Evolutionary conservation across 1,140 invertebrate species (phyloP).

Genomic region (Cyclargus thomasi): DNA sequence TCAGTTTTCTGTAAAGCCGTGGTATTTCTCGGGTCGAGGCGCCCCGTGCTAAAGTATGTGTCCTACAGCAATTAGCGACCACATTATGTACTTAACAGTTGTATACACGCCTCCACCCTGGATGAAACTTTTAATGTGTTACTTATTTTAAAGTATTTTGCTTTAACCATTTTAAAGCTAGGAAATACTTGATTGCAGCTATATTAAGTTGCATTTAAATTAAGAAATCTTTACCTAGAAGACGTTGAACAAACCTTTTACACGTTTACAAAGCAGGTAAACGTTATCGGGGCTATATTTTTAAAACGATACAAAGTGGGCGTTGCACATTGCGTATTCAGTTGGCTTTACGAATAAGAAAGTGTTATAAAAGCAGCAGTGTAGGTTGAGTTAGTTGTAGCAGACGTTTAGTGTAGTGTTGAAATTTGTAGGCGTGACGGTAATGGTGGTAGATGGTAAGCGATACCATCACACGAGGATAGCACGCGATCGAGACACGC

Average conservation of each 20-base stretch:
- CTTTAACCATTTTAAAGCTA: neutral
- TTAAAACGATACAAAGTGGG: neutral
- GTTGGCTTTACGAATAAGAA: neutral
- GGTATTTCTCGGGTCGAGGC: too few species aligned
- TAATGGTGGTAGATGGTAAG: constrained; percentile 26
- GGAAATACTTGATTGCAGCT: neutral
- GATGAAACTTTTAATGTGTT: too few species aligned
- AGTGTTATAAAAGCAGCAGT: neutral
- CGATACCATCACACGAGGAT: constrained; percentile 21
- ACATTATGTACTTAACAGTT: too few species aligned
- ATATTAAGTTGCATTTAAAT: constrained; percentile 1
- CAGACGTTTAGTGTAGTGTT: constrained; percentile 5
- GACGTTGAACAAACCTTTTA: constrained; percentile 10
- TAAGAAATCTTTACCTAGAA: constrained; percentile 3
- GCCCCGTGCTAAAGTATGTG: too few species aligned
- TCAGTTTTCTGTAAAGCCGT: too few species aligned
- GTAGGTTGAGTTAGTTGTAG: neutral
- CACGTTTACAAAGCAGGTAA: constrained; percentile 2
- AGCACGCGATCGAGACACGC: constrained; percentile 27
- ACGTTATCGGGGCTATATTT: neutral
- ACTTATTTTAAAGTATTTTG: too few species aligned
- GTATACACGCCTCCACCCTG: too few species aligned
- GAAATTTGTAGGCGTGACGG: constrained; percentile 19
- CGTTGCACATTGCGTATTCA: neutral
- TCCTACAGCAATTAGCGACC: too few species aligned